Evolutionary conservation across 2,888 invertebrate species (phyloP).

Genomic region (Lasioglossum figueresi): DNA sequence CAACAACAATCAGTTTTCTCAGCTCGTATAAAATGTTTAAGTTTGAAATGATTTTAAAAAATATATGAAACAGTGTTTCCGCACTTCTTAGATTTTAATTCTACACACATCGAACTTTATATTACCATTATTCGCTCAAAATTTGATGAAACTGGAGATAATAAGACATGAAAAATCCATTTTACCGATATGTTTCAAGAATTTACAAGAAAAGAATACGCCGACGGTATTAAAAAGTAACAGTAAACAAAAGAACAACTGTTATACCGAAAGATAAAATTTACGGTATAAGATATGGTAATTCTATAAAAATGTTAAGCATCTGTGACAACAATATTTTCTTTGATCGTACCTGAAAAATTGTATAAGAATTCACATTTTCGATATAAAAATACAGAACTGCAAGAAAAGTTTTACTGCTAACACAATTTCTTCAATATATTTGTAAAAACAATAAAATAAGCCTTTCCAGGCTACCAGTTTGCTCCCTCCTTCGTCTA

Average conservation of each 20-base stretch:
- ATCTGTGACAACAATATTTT: neutral
- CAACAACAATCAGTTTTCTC: neutral
- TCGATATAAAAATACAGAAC: neutral
- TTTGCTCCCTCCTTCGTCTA: neutral
- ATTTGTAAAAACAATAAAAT: neutral
- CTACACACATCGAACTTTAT: neutral
- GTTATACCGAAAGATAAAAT: neutral
- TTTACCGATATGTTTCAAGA: neutral
- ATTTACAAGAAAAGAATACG: neutral
- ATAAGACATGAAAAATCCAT: neutral
- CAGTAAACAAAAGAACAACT: neutral
- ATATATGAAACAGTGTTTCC: neutral
- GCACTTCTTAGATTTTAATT: no score
- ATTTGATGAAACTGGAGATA: no score
- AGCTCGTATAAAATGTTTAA: no score
- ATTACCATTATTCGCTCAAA: neutral
- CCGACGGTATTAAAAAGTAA: neutral
- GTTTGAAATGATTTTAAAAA: no score
- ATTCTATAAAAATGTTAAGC: neutral
- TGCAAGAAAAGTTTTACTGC: neutral
- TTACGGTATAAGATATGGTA: neutral
- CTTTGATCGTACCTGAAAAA: neutral
- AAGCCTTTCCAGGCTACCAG: neutral
- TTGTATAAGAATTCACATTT: neutral
- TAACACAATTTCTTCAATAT: neutral